A percentile compares a stretch with the other conserved stretches of the same genome.
Evolutionary conservation across 2,888 invertebrate species (phyloP).

Genomic region (Gerris lacustris): DNA sequence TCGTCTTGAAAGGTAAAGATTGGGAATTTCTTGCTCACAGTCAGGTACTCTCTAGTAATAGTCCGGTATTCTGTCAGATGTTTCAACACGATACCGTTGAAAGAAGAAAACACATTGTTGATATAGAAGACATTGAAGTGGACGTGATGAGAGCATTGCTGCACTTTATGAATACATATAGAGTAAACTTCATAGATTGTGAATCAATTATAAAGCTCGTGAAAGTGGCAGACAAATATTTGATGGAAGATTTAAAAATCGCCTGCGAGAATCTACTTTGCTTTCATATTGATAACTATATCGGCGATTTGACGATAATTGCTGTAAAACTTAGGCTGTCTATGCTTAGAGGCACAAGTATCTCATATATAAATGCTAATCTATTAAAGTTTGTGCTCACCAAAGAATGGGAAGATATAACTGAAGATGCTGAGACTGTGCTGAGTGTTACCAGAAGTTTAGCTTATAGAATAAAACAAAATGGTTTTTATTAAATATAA

Average conservation of each 20-base stretch:
- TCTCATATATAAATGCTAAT: too few species aligned
- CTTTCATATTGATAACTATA: too few species aligned
- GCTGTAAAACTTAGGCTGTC: too few species aligned
- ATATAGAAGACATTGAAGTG: neutral
- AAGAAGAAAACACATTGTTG: neutral
- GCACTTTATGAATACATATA: neutral
- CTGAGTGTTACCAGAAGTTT: too few species aligned
- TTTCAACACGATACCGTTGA: neutral
- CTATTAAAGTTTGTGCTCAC: too few species aligned
- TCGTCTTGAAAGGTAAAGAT: neutral
- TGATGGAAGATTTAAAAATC: neutral
- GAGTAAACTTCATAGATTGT: neutral
- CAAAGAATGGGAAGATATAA: too few species aligned
- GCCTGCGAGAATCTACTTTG: neutral
- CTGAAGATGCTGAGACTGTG: too few species aligned
- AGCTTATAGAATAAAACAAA: too few species aligned
- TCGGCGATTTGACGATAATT: too few species aligned
- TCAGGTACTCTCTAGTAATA: neutral
- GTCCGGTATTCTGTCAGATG: neutral
- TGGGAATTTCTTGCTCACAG: neutral
- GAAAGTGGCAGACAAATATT: neutral
- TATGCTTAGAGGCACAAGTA: too few species aligned
- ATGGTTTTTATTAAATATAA: too few species aligned
- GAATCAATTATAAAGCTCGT: neutral
- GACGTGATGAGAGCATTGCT: neutral